Evolutionary conservation across 1,140 invertebrate species (phyloP), one percentile per base, ranked within the genome.

Genomic region (Andricus grossulariae): DNA sequence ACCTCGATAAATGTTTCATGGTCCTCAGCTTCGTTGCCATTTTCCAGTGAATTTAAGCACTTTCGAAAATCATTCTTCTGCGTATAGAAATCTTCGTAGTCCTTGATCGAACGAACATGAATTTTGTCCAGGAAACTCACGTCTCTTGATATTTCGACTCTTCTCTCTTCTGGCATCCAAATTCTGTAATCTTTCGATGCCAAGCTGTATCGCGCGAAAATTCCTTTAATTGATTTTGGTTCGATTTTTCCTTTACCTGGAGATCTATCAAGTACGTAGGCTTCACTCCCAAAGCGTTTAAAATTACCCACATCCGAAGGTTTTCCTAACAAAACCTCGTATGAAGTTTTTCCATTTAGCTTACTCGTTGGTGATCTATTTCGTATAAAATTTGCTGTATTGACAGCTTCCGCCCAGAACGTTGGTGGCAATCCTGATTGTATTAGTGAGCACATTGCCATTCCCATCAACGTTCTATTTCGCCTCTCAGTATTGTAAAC

Each of bases 401-500:
- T n/a, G n/a, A n/a, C n/a, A n/a, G n/a, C n/a, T n/a, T n/a, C n/a
- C n/a, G n/a, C n/a, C n/a, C n/a, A n/a, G 3, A 50, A n/a, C 12
- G 45, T 51, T 7, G 51, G 3, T 18, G 75, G 75, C 39, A 76
- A 54, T 12, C 7, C 32, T 25, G 75, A 72, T 19, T 72, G 70
- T 2, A 76, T 72, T 0, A 76, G 45, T 16, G 57, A 39, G 50
- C 75, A 76, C 7, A 51, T 77, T 11, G 76, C 74, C 13, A 21
- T 78, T 5, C 82, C 80, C 8, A 78, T 57, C 6, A 90, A 50
- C 13, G 74, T 80, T 52, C 81, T 32, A 21, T 82, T 84, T 54
- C 72, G 25, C 57, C 86, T 70, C 57, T 92, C 89, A 3, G 84
- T 80, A 4, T n/a, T n/a, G n/a, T n/a, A n/a, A n/a, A n/a, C n/a